A percentile compares a stretch with the other conserved stretches of the same genome.
Conservation (phyloP, 2,888 invertebrate genomes). For the Sarcophaga caerulescens region DNA sequence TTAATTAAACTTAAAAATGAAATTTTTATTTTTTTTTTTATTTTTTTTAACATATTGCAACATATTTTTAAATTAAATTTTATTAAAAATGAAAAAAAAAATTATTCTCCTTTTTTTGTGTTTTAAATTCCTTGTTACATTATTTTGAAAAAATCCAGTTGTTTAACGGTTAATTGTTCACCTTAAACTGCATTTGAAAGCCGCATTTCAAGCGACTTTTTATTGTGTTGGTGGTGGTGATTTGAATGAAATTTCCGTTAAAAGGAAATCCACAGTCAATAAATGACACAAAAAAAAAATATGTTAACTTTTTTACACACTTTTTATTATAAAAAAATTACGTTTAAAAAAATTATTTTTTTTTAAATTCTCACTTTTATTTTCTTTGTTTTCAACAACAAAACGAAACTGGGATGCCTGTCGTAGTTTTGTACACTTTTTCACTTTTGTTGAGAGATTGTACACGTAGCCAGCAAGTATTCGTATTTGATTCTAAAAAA, state of each 20-base stretch:
- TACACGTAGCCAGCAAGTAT: no score
- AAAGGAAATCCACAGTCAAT: background rate
- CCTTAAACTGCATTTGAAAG: conserved; percentile 33
- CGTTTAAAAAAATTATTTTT: background rate
- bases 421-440: background rate
- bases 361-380: background rate
- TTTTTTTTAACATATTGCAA: no score
- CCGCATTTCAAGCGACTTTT: conserved; percentile 1
- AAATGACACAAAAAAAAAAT: background rate
- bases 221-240: background rate
- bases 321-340: conserved; percentile 11
- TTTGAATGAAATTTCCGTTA: conserved; percentile 8
- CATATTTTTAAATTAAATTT: background rate
- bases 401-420: background rate
- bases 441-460: background rate
- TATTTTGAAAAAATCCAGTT: background rate
- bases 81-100: background rate
- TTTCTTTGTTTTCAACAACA: background rate
- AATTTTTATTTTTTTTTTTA: no score
- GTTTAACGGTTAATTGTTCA: conserved; percentile 13
- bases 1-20: no score
- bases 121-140: background rate
- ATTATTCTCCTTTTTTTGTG: background rate
- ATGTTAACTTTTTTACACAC: conserved; percentile 1
- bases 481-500: no score